These are phyloP conservation scores for Macaca nemestrina DNA, from an alignment of 2,113 vertebrate genomes.

Conservation along the genomic window DNA sequence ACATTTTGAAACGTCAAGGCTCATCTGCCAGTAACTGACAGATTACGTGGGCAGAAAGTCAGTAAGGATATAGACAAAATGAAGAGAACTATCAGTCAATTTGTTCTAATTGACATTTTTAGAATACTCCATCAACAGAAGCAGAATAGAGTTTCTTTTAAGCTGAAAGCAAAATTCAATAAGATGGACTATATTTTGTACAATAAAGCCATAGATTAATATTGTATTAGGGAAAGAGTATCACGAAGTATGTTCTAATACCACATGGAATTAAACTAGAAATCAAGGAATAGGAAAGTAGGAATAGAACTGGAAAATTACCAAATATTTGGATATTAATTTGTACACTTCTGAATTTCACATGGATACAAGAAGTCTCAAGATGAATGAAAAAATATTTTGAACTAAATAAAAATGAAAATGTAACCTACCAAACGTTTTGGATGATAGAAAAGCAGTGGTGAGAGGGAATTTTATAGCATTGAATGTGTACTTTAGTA, in stretches of 20 bases:
- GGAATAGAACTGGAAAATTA: neutral
- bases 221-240: neutral
- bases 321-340: neutral
- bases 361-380: neutral
- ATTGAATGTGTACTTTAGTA: neutral
- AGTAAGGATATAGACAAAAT: neutral
- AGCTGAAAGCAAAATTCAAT: neutral
- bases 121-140: neutral
- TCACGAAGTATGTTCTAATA: neutral
- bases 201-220: neutral
- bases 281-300: neutral
- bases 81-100: neutral
- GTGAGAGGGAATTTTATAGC: neutral
- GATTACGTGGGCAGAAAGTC: neutral
- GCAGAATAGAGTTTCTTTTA: neutral
- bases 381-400: neutral
- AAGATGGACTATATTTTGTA: neutral
- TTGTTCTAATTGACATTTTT: neutral
- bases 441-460: neutral
- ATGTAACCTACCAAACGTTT: neutral
- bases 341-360: neutral
- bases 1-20: neutral
- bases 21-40: neutral
- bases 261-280: neutral
- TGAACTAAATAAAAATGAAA: neutral